Conservation (phyloP, 2,888 invertebrate species). For the Drosophila macrothrix region DNA sequence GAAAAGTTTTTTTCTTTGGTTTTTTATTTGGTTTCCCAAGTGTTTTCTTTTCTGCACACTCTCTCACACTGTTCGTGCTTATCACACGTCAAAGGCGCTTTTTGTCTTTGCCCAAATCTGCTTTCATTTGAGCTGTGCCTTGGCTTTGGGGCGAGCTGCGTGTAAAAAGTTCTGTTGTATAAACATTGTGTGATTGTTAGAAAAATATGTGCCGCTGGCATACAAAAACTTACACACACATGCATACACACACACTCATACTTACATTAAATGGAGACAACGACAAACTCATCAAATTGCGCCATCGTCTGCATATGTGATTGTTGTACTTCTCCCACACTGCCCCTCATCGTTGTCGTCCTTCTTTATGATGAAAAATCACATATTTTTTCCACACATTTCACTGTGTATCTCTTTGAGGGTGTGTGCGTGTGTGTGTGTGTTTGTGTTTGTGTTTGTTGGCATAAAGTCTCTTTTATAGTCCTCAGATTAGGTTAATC, state of each 20-base stretch:
- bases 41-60: slow-evolving; percentile 57
- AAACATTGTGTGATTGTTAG: slow-evolving; percentile 81
- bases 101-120: slow-evolving; percentile 78
- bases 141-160: slow-evolving; percentile 29
- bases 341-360: slow-evolving; percentile 29
- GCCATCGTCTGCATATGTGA: slow-evolving; percentile 78
- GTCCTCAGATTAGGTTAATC: slow-evolving; percentile 78
- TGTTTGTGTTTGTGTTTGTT: slow-evolving; percentile 2
- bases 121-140: slow-evolving; percentile 72
- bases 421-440: slow-evolving; percentile 13
- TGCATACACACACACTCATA: slow-evolving; percentile 7
- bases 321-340: too few relatives aligned
- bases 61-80: slow-evolving; percentile 47
- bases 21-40: slow-evolving; percentile 45
- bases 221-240: slow-evolving; percentile 37
- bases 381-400: slow-evolving; percentile 59
- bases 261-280: slow-evolving; percentile 27
- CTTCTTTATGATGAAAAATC: slow-evolving; percentile 74
- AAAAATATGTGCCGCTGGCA: slow-evolving; percentile 75
- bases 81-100: slow-evolving; percentile 80
- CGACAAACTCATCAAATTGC: slow-evolving; percentile 75
- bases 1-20: slow-evolving; percentile 54
- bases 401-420: slow-evolving; percentile 31
- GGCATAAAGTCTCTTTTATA: slow-evolving; percentile 76
- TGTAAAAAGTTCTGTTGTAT: slow-evolving; percentile 80